Evolutionary conservation across 2,113 vertebrate species (phyloP).

Genomic region (Aramus guarauna): DNA sequence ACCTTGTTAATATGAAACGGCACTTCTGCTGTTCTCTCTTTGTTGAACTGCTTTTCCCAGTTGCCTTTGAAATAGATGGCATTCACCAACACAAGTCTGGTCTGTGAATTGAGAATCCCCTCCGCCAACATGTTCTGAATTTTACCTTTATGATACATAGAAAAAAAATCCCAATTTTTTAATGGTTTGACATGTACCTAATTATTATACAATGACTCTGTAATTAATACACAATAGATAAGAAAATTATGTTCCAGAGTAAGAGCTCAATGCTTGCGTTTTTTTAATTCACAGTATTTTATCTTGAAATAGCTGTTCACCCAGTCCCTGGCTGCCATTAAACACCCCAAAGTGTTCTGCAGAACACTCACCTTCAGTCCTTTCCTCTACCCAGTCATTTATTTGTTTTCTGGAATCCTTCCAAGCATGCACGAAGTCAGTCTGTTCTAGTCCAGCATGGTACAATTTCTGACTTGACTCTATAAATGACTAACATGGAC

Average conservation of each 20-base stretch:
- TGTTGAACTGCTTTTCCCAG: constrained; percentile 81
- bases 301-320: background rate
- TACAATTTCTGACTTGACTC: constrained; percentile 81
- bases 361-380: constrained; percentile 81
- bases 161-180: background rate
- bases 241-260: background rate
- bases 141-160: constrained; percentile 77
- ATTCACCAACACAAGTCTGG: constrained; percentile 87
- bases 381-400: constrained; percentile 87
- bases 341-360: background rate
- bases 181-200: background rate
- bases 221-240: background rate
- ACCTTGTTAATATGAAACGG: constrained; percentile 83
- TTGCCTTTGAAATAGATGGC: constrained; percentile 95
- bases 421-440: constrained; percentile 78
- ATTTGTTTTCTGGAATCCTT: constrained; percentile 81
- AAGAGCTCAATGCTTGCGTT: accelerated
- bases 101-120: constrained; percentile 71
- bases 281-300: background rate
- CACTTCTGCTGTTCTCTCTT: constrained; percentile 73
- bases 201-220: background rate
- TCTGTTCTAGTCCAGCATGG: constrained; percentile 79
- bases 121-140: constrained; percentile 86
- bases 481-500: constrained; percentile 75
- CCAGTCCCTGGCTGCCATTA: background rate